Conservation (phyloP, 1,140 invertebrate species). For the Ostrea edulis region DNA sequence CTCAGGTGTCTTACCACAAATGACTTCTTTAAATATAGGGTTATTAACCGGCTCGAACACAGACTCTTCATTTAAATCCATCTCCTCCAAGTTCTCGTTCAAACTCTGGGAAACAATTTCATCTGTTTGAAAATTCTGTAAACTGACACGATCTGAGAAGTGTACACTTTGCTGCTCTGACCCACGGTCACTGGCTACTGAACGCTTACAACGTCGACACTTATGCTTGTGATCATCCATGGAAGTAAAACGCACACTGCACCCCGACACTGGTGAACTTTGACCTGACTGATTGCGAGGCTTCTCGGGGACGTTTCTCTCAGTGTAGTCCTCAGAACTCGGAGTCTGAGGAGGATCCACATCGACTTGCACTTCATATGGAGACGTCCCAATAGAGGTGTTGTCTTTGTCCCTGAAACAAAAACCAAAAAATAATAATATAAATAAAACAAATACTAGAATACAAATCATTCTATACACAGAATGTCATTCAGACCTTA, state of each 20-base stretch:
- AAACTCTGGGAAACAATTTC: slow-evolving; percentile 60
- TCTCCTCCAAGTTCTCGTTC: slow-evolving; percentile 58
- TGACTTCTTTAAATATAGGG: slow-evolving; percentile 5
- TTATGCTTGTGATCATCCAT: slow-evolving; percentile 57
- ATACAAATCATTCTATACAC: no score
- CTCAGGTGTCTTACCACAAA: slow-evolving; percentile 30
- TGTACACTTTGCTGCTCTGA: slow-evolving; percentile 64
- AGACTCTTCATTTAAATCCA: slow-evolving; percentile 26
- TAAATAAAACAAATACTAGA: not conserved
- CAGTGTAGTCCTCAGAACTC: slow-evolving; percentile 52
- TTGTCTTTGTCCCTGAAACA: slow-evolving; percentile 61
- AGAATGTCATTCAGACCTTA: no score
- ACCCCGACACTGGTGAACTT: slow-evolving; percentile 66
- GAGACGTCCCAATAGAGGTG: slow-evolving; percentile 55
- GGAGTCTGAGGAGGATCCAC: slow-evolving; percentile 44
- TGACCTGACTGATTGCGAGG: slow-evolving; percentile 61
- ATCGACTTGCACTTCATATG: slow-evolving; percentile 63
- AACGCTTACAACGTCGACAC: slow-evolving; percentile 55
- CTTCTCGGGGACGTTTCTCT: slow-evolving; percentile 37
- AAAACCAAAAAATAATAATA: slow-evolving; percentile 9
- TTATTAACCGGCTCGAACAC: slow-evolving; percentile 37
- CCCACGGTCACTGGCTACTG: slow-evolving; percentile 48
- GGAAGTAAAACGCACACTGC: slow-evolving; percentile 60
- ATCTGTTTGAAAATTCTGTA: slow-evolving; percentile 64
- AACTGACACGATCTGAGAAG: slow-evolving; percentile 65